Base-by-base conservation (phyloP, 2,888 invertebrate species). In the Ctenicera cuprea region DNA sequence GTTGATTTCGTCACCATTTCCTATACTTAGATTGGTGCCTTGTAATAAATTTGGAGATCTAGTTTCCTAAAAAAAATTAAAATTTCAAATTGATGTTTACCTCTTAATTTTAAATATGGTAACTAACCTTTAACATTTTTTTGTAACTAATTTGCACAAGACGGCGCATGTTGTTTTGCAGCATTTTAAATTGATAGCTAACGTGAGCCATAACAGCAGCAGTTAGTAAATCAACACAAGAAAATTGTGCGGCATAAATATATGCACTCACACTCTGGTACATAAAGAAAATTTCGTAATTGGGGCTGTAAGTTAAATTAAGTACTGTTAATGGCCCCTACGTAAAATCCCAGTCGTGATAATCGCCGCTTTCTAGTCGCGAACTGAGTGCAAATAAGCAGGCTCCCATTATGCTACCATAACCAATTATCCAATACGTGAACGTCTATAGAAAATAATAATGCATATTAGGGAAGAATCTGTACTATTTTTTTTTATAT, bases 101-200 rank as follows among this genome's bases (percentile, higher is more conserved):
- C n/a, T n/a, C n/a, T n/a, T n/a, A n/a, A n/a, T n/a, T n/a, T n/a
- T 26, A 26, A 5, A 26, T 26, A 26, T 26, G 26, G 26, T 3
- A 26, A 26, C 12, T 54, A 20, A 37, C 57, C 37, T 57, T 37
- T 7, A 33, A 1, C 30, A 33, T 33, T 5, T 14, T n/a, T 8
- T 38, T 38, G 41, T 63, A 63, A 37, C 57, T 52, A 20, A 65
- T 54, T 18, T 63, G n/a, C 26, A 65, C 54, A 11, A 52, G 11
- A n/a, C 52, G 52, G n/a, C 14, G n/a, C 16, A 77, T 37, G 22
- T 38, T 43, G 45, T 75, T 77, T 50, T 73, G 59, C 12, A 75
- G 45, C n/a, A 77, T 69, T 57, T 48, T 75, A 43, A 74, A 73
- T 30, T 77, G 75, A 7, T 64, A 71, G 33, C 67, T 73, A 3